Conservation (phyloP, 2,797 vertebrate genomes). For the Channallabes apus region DNA sequence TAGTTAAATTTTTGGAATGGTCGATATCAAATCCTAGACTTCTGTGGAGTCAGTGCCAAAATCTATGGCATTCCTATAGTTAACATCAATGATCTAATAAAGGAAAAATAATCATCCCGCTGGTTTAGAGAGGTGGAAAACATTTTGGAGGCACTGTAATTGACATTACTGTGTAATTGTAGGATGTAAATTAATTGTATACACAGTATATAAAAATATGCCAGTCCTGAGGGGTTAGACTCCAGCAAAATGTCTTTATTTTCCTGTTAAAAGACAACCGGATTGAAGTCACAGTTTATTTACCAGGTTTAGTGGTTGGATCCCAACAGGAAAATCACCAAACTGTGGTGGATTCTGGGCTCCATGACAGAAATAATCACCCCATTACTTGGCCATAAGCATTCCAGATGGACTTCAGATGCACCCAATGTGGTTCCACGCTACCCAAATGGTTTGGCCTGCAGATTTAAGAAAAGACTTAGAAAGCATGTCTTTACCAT, state of each 20-base stretch:
- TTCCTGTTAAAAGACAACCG: background rate
- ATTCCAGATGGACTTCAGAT: background rate
- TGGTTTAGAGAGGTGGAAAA: background rate
- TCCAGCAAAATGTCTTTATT: background rate
- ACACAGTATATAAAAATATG: background rate
- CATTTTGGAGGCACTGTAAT: background rate
- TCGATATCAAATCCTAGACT: too few species aligned
- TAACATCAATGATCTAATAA: background rate
- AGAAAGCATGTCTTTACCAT: background rate
- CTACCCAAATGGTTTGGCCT: background rate
- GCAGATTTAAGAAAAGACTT: background rate
- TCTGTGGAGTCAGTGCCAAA: background rate
- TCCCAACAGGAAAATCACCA: background rate
- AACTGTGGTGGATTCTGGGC: background rate
- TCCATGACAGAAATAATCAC: background rate
- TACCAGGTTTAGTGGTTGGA: background rate
- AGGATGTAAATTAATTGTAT: background rate
- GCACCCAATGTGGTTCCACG: background rate
- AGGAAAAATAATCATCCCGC: background rate
- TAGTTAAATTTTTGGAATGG: too few species aligned
- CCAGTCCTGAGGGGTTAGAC: background rate
- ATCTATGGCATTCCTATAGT: too few species aligned
- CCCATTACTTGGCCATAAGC: background rate
- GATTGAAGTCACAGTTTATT: background rate
- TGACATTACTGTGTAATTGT: background rate